Base-by-base conservation (phyloP, 2,797 vertebrate species). In the Syngnathus acus region DNA sequence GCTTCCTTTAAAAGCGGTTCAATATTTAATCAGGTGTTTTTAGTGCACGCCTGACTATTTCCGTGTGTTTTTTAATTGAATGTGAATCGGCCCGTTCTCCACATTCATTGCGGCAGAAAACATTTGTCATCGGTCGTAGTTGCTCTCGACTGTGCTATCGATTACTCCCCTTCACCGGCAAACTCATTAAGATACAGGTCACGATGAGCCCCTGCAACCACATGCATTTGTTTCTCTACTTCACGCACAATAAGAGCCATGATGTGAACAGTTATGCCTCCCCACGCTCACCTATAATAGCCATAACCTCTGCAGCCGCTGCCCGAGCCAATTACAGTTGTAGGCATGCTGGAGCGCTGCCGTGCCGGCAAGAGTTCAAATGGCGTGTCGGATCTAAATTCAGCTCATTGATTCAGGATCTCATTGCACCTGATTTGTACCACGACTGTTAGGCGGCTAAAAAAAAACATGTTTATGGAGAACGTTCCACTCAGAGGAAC, bases 141-240 rank as follows among this genome's bases (percentile, higher is more conserved):
- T 84, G 70, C 73, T 77, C 75, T 82, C 71, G 70, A 45, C 70
- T 65, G 43, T 58, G 16, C 47, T 90, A 91, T 91, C 78, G 89
- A 91, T 90, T 84, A 68, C 72, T 70, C 74, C 66, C 57, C 55
- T 23, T n/a, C 38, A 3, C 17, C 57, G 6, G 39, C 39, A 61
- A 47, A 17, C 82, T 89, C 85, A 88, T 91, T 88, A 87, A 81
- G 78, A 88, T 83, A 81, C 89, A 81, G 82, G 85, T 86, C 86
- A 84, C 80, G 81, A 69, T 67, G 65, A 81, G 66, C 70, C 32
- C 68, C 78, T 58, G 72, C 77, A 76, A 78, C 75, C 72, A 70
- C 77, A 66, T 77, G 75, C 70, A 61, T 75, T 70, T 70, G 74
- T 79, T 70, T 67, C 77, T 75, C 72, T 73, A 71, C 77, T 82